These are phyloP conservation scores for Heterodera filipjevi DNA, from an alignment of 2,888 invertebrate species.

Conservation along the genomic window DNA sequence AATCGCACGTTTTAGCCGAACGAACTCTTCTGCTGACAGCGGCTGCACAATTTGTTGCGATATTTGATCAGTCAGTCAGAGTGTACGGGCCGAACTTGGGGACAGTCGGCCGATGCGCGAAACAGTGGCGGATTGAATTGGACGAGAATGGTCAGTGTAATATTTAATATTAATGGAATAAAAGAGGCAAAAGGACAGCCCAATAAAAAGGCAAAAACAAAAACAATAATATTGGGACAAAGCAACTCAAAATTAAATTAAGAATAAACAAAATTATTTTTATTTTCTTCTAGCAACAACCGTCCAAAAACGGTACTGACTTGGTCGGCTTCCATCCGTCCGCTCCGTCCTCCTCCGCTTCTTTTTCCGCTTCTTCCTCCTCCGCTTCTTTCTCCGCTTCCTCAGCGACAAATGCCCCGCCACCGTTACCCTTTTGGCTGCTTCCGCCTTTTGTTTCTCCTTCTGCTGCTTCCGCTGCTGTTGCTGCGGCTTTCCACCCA, in stretches of 20 bases:
- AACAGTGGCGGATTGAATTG: background rate
- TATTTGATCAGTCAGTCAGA: background rate
- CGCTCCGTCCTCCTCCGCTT: background rate
- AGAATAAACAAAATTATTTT: background rate
- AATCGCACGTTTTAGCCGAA: background rate
- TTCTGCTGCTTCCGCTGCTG: background rate
- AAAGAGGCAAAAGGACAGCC: background rate
- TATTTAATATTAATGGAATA: no score
- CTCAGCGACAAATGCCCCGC: no score
- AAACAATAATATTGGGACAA: no score
- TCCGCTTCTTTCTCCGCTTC: background rate
- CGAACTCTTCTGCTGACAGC: slow-evolving; percentile 4
- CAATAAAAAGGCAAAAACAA: no score
- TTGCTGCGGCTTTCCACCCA: background rate
- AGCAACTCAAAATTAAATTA: no score
- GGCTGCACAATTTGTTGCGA: background rate
- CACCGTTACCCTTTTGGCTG: background rate
- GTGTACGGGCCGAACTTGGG: background rate
- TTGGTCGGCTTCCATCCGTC: background rate
- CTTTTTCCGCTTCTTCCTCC: background rate
- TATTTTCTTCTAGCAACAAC: background rate
- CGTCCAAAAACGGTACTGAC: background rate
- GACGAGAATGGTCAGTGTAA: background rate
- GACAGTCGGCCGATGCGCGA: background rate
- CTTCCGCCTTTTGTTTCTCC: background rate